phyloP scores from a whole-genome alignment of 2,797 vertebrate genomes.

The Syncerus caffer region DNA sequence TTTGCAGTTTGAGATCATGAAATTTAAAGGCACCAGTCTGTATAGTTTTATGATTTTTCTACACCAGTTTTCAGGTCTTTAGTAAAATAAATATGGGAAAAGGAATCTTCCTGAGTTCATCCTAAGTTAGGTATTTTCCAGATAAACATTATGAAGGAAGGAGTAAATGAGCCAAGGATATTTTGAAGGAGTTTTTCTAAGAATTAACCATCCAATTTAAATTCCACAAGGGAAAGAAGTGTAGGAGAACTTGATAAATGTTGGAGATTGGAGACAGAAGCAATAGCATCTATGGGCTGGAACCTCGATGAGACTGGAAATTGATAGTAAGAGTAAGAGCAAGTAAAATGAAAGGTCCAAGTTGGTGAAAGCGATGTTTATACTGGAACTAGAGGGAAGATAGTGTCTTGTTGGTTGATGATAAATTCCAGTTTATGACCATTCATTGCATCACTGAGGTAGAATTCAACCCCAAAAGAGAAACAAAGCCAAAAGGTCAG shows the following conservation, averaged over 20 bases:
- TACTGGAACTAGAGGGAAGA: neutral
- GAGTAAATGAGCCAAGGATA: neutral
- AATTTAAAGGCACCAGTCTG: neutral
- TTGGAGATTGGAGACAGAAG: neutral
- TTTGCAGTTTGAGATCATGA: neutral
- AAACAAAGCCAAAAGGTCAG: neutral
- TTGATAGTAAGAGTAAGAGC: neutral
- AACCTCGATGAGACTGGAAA: neutral
- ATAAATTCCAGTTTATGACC: neutral
- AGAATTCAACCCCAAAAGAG: neutral
- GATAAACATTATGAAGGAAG: neutral
- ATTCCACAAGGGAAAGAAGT: neutral
- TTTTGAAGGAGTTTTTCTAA: neutral
- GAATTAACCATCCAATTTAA: neutral
- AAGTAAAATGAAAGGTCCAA: neutral
- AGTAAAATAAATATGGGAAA: neutral
- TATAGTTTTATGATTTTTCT: neutral
- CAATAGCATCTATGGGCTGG: neutral
- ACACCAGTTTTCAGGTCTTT: neutral
- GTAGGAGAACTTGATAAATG: neutral
- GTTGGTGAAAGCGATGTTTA: neutral
- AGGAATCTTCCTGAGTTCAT: neutral
- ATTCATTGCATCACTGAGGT: neutral
- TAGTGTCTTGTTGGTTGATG: neutral
- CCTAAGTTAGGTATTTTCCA: neutral